Base-by-base conservation (phyloP, 2,888 invertebrate genomes). In the Leptinotarsa tumamoca region DNA sequence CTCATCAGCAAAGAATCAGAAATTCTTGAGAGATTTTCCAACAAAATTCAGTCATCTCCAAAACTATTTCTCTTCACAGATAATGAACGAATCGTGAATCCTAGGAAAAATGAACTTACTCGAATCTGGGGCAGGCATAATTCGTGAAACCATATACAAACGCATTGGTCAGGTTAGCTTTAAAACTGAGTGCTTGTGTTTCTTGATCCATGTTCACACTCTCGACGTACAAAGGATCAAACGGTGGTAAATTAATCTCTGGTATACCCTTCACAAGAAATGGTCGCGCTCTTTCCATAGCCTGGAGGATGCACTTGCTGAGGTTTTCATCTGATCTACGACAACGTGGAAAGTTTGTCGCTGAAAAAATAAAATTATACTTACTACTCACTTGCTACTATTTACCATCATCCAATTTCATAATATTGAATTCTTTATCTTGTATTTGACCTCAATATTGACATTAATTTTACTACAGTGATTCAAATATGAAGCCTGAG, bases 231-330 rank as follows among this genome's bases (percentile, higher is more conserved):
- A 86, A 73, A 21, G 87, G 87, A 15, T 87, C 86, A 58, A 88
- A 80, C 33, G 85, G 74, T 7, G 85, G 84, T 14, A 88, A 70
- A 56, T 84, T 82, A 78, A 88, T 80, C 75, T 86, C 86, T 4
- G 86, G 86, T 67, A 87, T 83, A 2, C 88, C 88, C 74, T 83
- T 82, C 54, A 80, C 75, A 13, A 87, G 76, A 63, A 81, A 78
- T 0, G 87, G 85, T 56, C 78, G 81, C 4, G 85, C 72, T 14
- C 67, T 78, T 69, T 84, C 81, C 21, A 84, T 77, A 13, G 85
- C 84, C 23, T 85, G 83, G 14, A 83, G 66, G 33, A 86, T 79
- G 75, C 87, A 87, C 73, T 84, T 80, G 71, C 82, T 83, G 23
- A 87, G 74, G 17, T 87, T 80, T n/a, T 84, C 84, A 73, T 86